phyloP scores from a whole-genome alignment of 2,888 invertebrate genomes.

The Ptilodon capucinus region DNA sequence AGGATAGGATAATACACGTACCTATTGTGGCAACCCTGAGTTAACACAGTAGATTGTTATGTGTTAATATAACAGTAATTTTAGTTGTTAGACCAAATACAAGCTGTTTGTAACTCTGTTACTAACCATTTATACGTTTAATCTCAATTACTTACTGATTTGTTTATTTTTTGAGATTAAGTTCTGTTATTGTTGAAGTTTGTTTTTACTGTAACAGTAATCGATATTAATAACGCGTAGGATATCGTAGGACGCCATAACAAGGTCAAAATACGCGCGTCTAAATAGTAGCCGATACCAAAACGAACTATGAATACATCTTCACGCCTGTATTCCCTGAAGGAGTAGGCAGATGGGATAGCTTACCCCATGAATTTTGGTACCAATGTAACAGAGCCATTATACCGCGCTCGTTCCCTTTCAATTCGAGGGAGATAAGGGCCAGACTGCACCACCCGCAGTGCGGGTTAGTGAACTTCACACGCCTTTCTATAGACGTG shows the following conservation, averaged over 20 bases:
- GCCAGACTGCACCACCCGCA: too few relatives aligned
- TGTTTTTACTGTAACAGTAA: not conserved
- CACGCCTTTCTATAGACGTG: too few relatives aligned
- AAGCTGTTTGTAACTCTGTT: not conserved
- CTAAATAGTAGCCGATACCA: too few relatives aligned
- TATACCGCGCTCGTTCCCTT: too few relatives aligned
- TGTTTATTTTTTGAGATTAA: not conserved
- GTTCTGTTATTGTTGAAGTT: not conserved
- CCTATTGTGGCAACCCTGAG: conserved; percentile 28
- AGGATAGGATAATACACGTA: not conserved
- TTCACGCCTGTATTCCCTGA: too few relatives aligned
- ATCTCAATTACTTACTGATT: not conserved
- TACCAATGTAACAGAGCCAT: too few relatives aligned
- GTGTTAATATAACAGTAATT: conserved; percentile 37
- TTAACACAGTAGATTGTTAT: conserved; percentile 19
- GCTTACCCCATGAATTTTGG: too few relatives aligned
- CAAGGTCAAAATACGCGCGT: not conserved
- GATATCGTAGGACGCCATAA: not conserved
- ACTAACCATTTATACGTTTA: not conserved
- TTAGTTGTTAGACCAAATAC: conserved; percentile 41
- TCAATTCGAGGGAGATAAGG: too few relatives aligned
- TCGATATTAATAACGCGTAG: not conserved
- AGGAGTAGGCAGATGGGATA: too few relatives aligned
- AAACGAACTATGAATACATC: too few relatives aligned
- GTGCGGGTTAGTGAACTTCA: too few relatives aligned